phyloP scores from a whole-genome alignment of 2,888 invertebrate species.

The Galeopsomyia nigrocyanea region DNA sequence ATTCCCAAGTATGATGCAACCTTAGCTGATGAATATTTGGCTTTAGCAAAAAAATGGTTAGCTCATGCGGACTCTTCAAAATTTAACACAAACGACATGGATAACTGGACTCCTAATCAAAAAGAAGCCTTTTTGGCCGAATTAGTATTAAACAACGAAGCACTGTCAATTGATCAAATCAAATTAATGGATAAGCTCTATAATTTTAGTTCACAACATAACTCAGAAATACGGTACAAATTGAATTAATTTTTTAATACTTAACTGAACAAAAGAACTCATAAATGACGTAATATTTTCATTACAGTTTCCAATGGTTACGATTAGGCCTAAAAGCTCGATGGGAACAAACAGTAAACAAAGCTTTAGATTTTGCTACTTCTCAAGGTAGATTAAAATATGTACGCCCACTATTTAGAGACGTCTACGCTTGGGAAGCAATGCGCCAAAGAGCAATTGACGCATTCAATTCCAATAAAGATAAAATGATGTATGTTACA shows the following conservation, averaged over 20 bases:
- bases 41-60: constrained; percentile 74
- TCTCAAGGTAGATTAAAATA: constrained; percentile 93
- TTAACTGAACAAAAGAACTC: constrained; percentile 22
- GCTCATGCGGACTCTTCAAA: constrained; percentile 68
- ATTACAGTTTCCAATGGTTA: constrained; percentile 77
- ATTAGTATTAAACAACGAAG: constrained; percentile 72
- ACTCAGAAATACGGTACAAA: constrained; percentile 79
- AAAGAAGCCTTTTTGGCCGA: constrained; percentile 78
- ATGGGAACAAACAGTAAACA: constrained; percentile 77
- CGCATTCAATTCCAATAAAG: constrained; percentile 79
- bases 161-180: constrained; percentile 73
- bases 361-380: constrained; percentile 83
- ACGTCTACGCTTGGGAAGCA: constrained; percentile 84
- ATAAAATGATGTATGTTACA: constrained; percentile 88
- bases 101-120: constrained; percentile 75
- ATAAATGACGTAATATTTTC: constrained; percentile 13
- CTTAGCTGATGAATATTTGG: constrained; percentile 74
- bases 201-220: constrained; percentile 75
- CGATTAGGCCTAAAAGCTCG: constrained; percentile 82
- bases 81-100: constrained; percentile 71
- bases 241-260: constrained; percentile 15
- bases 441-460: constrained; percentile 78
- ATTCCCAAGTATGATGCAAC: constrained; percentile 84
- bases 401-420: constrained; percentile 88
- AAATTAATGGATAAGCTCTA: constrained; percentile 77